A percentile compares a stretch with the other conserved stretches of the same genome.
Evolutionary conservation across 2,797 vertebrate genomes (phyloP).

Genomic region (Thripadectes ignobilis): DNA sequence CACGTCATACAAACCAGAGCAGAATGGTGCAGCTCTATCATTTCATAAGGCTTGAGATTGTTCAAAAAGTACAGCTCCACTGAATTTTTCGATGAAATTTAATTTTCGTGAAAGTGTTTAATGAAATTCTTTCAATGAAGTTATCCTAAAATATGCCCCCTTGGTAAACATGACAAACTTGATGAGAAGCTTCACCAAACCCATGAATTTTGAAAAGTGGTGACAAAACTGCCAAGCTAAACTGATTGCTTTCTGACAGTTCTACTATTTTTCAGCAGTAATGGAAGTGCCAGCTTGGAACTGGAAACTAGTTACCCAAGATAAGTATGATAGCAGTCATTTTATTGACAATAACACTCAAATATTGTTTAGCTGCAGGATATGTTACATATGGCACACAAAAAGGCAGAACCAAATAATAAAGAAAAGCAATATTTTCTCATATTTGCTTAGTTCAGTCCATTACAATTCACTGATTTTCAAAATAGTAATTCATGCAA

Average conservation of each 20-base stretch:
- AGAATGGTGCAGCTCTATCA: neutral
- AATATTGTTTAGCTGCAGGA: neutral
- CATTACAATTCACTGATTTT: neutral
- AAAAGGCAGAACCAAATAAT: neutral
- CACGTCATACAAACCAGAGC: rapidly evolving
- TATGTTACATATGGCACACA: neutral
- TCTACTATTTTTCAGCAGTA: neutral
- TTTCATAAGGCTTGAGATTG: neutral
- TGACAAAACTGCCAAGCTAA: neutral
- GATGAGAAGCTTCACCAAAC: neutral
- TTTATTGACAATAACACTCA: neutral
- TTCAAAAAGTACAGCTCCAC: neutral
- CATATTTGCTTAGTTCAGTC: neutral
- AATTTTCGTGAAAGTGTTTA: neutral
- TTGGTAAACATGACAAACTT: neutral
- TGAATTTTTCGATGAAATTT: neutral
- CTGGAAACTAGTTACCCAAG: neutral
- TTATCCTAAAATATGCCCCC: neutral
- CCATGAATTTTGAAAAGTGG: neutral
- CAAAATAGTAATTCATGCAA: neutral
- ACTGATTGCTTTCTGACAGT: neutral
- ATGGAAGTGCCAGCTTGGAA: neutral
- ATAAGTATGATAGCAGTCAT: neutral
- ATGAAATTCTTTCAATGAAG: neutral
- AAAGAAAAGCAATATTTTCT: neutral